Evolutionary conservation across 2,888 invertebrate genomes (phyloP).

Genomic region (Asteroscopus sphinx): DNA sequence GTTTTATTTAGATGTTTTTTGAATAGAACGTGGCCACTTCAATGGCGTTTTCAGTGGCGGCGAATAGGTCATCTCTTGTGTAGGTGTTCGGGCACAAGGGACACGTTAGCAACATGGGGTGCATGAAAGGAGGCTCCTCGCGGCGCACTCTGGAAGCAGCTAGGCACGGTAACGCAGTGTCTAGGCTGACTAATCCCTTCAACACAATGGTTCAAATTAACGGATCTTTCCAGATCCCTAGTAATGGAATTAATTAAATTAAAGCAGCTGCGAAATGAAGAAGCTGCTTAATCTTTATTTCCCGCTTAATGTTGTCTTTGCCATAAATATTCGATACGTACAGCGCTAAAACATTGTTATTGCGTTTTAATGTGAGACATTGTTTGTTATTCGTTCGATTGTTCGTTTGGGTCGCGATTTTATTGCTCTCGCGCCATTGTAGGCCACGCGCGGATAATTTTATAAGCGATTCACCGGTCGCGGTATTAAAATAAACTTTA

Average conservation of each 20-base stretch:
- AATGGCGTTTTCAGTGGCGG: too few relatives aligned
- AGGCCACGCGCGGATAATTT: slow-evolving; percentile 74
- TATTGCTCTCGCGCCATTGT: slow-evolving; percentile 59
- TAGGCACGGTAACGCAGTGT: too few relatives aligned
- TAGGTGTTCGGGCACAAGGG: too few relatives aligned
- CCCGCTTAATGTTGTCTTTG: slow-evolving; percentile 39
- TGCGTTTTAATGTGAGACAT: slow-evolving; percentile 48
- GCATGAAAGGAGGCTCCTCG: too few relatives aligned
- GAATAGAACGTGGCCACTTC: too few relatives aligned
- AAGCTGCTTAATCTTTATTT: slow-evolving; percentile 28
- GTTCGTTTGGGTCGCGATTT: slow-evolving; percentile 58
- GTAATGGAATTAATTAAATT: slow-evolving; percentile 5
- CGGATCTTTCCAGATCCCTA: too few relatives aligned
- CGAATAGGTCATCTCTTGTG: too few relatives aligned
- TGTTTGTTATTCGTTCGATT: slow-evolving; percentile 56
- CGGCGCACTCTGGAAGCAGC: too few relatives aligned
- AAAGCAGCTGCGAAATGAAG: slow-evolving; percentile 1
- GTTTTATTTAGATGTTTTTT: too few relatives aligned
- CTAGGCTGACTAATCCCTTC: too few relatives aligned
- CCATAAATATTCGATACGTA: slow-evolving; percentile 45
- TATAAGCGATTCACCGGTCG: slow-evolving; percentile 65
- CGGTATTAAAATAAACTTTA: slow-evolving; percentile 64
- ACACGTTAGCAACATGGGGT: too few relatives aligned
- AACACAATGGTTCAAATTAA: too few relatives aligned
- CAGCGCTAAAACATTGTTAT: slow-evolving; percentile 41